Conservation (phyloP, 2,888 invertebrate genomes). For the Yponomeuta cagnagella region DNA sequence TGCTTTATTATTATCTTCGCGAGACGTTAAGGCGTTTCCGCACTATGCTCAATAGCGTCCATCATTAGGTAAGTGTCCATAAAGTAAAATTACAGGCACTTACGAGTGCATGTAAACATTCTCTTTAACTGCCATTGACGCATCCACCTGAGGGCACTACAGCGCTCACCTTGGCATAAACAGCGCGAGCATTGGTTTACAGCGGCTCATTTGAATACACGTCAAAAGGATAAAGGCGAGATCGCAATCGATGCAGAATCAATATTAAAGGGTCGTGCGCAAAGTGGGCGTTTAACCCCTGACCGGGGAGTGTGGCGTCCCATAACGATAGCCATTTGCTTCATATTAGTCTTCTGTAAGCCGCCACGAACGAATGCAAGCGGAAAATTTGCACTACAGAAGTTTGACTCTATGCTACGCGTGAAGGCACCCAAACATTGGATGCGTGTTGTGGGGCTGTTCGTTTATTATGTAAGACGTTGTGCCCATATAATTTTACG, state of each 20-base stretch:
- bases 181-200: background rate
- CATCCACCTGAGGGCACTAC: background rate
- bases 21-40: background rate
- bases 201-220: slow-evolving; percentile 9
- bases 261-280: slow-evolving; percentile 66
- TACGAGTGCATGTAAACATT: background rate
- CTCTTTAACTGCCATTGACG: slow-evolving; percentile 1
- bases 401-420: background rate
- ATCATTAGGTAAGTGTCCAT: slow-evolving; percentile 1
- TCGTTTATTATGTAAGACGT: too few relatives aligned
- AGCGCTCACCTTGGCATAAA: background rate
- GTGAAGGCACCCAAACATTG: too few relatives aligned
- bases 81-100: slow-evolving; percentile 1
- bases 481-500: too few relatives aligned
- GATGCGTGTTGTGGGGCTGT: too few relatives aligned
- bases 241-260: slow-evolving; percentile 62
- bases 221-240: slow-evolving; percentile 34
- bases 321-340: slow-evolving; percentile 13
- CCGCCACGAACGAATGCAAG: background rate
- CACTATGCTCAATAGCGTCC: background rate
- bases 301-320: slow-evolving; percentile 27
- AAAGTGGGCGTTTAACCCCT: slow-evolving; percentile 71
- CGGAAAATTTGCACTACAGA: background rate
- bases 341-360: slow-evolving; percentile 1
- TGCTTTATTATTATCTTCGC: background rate